These are phyloP conservation scores for Oreochromis mossambicus DNA, from an alignment of 2,797 vertebrate species.

Conservation along the genomic window DNA sequence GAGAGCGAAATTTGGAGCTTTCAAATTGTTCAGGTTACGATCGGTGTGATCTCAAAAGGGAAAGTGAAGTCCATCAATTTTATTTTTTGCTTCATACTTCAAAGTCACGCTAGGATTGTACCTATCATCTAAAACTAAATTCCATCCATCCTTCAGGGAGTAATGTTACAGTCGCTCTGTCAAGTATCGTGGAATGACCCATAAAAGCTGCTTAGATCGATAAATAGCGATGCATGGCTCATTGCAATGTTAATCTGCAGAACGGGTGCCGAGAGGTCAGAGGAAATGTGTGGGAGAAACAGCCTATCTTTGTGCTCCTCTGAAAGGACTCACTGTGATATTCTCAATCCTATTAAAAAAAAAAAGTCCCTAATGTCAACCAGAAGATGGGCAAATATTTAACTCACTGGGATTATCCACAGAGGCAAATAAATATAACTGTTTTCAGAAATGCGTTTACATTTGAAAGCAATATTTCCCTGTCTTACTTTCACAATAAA, in stretches of 20 bases:
- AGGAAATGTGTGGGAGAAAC: slow-evolving; percentile 61
- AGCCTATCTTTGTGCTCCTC: slow-evolving; percentile 45
- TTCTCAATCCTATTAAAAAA: slow-evolving; percentile 17
- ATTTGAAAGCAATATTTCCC: slow-evolving; percentile 46
- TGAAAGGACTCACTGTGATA: slow-evolving; percentile 49
- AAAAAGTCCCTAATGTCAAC: slow-evolving; percentile 43
- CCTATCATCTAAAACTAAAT: slow-evolving; percentile 31
- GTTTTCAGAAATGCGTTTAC: slow-evolving; percentile 52
- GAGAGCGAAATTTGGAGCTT: slow-evolving; percentile 35
- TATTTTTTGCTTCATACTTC: slow-evolving; percentile 27
- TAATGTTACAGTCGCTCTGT: slow-evolving; percentile 27
- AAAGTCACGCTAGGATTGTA: slow-evolving; percentile 30
- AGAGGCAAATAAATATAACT: slow-evolving; percentile 43
- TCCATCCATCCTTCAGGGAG: slow-evolving; percentile 24
- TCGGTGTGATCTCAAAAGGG: slow-evolving; percentile 42
- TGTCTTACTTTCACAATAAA: slow-evolving; percentile 42
- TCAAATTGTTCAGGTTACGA: slow-evolving; percentile 52
- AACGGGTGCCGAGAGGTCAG: slow-evolving; percentile 48
- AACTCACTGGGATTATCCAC: slow-evolving; percentile 31
- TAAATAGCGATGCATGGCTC: slow-evolving; percentile 55
- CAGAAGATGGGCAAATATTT: slow-evolving; percentile 53
- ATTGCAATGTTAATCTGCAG: slow-evolving; percentile 64
- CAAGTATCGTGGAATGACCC: slow-evolving; percentile 19
- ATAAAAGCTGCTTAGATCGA: slow-evolving; percentile 49
- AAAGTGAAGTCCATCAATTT: slow-evolving; percentile 30